These are phyloP conservation scores for Saguinus midas DNA, from an alignment of 2,113 vertebrate species.

Conservation along the genomic window DNA sequence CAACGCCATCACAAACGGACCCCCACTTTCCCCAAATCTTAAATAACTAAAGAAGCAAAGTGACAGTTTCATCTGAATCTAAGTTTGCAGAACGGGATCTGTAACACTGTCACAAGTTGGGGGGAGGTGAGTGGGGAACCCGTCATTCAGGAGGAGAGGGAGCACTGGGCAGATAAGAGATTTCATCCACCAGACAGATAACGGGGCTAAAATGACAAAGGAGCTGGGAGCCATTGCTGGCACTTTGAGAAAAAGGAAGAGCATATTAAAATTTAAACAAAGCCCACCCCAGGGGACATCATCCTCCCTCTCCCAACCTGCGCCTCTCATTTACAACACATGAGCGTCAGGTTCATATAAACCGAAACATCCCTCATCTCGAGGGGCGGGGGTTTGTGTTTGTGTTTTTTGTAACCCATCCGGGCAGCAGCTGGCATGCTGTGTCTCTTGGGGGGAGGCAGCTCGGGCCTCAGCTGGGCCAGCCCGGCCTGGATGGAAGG, in stretches of 20 bases:
- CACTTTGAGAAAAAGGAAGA: conserved; percentile 13
- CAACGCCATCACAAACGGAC: neutral
- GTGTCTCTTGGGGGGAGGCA: neutral
- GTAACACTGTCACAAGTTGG: neutral
- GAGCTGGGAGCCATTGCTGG: neutral
- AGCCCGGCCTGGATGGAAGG: neutral
- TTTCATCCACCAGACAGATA: neutral
- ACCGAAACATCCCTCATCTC: neutral
- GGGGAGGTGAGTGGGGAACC: neutral
- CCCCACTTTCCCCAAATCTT: neutral
- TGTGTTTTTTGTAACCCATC: conserved; percentile 13
- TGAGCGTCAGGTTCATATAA: neutral
- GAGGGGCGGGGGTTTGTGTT: neutral
- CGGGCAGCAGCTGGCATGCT: conserved; percentile 45
- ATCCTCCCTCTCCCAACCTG: neutral
- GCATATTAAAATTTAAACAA: conserved; percentile 36
- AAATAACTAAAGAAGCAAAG: neutral
- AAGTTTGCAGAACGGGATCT: neutral
- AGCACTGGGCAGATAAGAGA: neutral
- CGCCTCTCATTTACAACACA: neutral
- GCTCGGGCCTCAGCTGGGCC: neutral
- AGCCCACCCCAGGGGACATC: conserved; percentile 27
- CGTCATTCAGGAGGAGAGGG: neutral
- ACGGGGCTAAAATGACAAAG: neutral
- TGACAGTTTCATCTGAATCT: neutral